Evolutionary conservation across 2,113 vertebrate genomes (phyloP).

Genomic region (Tympanuchus pallidicinctus): DNA sequence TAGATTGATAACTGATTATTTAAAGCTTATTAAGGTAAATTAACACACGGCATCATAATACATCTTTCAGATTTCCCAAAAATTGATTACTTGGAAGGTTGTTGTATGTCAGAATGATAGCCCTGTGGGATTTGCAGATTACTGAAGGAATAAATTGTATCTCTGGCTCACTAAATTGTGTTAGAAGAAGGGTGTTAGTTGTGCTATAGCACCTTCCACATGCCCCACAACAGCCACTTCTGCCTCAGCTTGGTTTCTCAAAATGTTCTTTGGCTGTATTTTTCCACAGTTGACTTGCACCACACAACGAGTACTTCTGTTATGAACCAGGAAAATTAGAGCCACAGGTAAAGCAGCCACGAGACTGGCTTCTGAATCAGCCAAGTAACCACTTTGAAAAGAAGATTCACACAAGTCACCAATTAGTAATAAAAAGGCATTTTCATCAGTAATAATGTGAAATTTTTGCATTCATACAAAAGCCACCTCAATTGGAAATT

Average conservation of each 20-base stretch:
- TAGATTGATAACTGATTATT: constrained; percentile 39
- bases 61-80: not conserved
- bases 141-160: constrained; percentile 27
- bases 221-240: not conserved
- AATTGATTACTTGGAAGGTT: constrained; percentile 3
- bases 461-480: not conserved
- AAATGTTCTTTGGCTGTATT: constrained; percentile 3
- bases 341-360: not conserved
- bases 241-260: not conserved
- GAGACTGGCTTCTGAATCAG: accelerated
- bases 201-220: constrained; percentile 18
- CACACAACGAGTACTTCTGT: constrained; percentile 7
- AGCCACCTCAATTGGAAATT: not conserved
- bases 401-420: not conserved
- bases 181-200: constrained; percentile 51
- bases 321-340: not conserved
- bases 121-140: constrained; percentile 22
- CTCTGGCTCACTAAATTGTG: constrained; percentile 48
- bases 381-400: not conserved
- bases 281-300: constrained; percentile 1
- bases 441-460: not conserved
- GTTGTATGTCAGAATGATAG: not conserved
- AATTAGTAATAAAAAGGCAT: not conserved
- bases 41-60: not conserved
- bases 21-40: constrained; percentile 54